Percentiles rank a stretch among this genome's conserved stretches.
These are phyloP conservation scores for Episyrphus balteatus DNA, from an alignment of 1,140 invertebrate genomes.

Conservation along the genomic window DNA sequence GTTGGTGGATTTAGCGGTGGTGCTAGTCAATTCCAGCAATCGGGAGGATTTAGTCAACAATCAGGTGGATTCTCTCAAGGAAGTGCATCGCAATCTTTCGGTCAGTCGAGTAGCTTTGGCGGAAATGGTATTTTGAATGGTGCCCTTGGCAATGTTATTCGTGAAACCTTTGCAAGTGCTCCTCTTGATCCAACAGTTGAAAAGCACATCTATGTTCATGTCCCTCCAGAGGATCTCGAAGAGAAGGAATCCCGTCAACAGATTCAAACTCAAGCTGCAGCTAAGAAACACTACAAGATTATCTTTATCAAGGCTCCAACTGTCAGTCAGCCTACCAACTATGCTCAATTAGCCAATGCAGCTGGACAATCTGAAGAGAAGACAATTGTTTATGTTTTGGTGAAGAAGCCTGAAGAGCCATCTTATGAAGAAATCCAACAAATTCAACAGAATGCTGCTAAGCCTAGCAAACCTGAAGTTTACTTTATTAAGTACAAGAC, in stretches of 20 bases:
- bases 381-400: slow-evolving; percentile 69
- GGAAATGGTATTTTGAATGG: slow-evolving; percentile 4
- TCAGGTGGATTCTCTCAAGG: no score
- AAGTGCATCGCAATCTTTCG: not conserved
- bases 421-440: slow-evolving; percentile 57
- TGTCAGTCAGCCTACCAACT: slow-evolving; percentile 48
- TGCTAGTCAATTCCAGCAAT: not conserved
- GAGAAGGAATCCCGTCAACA: slow-evolving; percentile 1
- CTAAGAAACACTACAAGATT: slow-evolving; percentile 71
- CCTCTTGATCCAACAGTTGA: slow-evolving; percentile 10
- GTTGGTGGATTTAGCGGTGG: not conserved
- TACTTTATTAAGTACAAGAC: slow-evolving; percentile 47
- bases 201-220: slow-evolving; percentile 42
- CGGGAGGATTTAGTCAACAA: no score
- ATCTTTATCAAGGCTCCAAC: slow-evolving; percentile 73
- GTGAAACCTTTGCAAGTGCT: slow-evolving; percentile 9
- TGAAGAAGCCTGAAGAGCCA: slow-evolving; percentile 56
- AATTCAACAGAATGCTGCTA: slow-evolving; percentile 45
- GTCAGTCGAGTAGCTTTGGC: not conserved
- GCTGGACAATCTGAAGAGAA: slow-evolving; percentile 57
- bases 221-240: slow-evolving; percentile 44
- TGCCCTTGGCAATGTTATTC: slow-evolving; percentile 8
- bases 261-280: slow-evolving; percentile 6
- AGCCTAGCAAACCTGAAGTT: slow-evolving; percentile 41
- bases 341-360: slow-evolving; percentile 40